Evolutionary conservation across 2,797 vertebrate species (phyloP), one percentile per base, ranked within the genome.

Genomic region (Apogon talboti): DNA sequence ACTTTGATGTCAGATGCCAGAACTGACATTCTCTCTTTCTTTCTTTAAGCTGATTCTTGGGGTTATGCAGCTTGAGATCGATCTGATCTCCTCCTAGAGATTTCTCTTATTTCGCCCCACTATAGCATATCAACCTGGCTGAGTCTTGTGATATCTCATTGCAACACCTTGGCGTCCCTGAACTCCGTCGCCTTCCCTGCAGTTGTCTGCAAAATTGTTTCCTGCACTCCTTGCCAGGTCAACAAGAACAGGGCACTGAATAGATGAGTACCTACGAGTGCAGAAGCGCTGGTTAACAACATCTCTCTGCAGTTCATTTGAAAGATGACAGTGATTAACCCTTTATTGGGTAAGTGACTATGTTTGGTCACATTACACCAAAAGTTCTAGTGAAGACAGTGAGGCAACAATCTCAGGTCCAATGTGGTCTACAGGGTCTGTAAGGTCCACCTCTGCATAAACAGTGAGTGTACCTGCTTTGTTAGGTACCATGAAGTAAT

Each of bases 1-100:
- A 42, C 79, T 86, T 91, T 89, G 85, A 90, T 88, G 85, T 88
- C 59, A 79, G 75, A 66, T 86, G 81, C 73, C 84, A 72, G 64
- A 52, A 54, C 75, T 89, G 85, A 89, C 86, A 77, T 62, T 72
- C 74, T 73, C 52, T 76, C 74, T 71, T 56, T 76, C 69, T 70
- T 75, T 84, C 82, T 87, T 67, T 81, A 79, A 83, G 81, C 79
- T 81, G 87, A 80, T 85, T 87, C 79, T 76, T 46, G 66, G 60
- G 74, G 84, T 85, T 67, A 76, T 79, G 74, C 73, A 71, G 82
- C 64, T 68, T 59, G 69, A 82, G 75, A 75, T 67, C 28, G 48
- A 81, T 84, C 79, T 66, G 75, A 86, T 91, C 75, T 78, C 53
- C 76, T 86, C 67, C 55, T 19, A 44, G 78, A 85, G 62, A 85